Base-by-base conservation (phyloP, 2,113 vertebrate genomes). In the Physeter macrocephalus region DNA sequence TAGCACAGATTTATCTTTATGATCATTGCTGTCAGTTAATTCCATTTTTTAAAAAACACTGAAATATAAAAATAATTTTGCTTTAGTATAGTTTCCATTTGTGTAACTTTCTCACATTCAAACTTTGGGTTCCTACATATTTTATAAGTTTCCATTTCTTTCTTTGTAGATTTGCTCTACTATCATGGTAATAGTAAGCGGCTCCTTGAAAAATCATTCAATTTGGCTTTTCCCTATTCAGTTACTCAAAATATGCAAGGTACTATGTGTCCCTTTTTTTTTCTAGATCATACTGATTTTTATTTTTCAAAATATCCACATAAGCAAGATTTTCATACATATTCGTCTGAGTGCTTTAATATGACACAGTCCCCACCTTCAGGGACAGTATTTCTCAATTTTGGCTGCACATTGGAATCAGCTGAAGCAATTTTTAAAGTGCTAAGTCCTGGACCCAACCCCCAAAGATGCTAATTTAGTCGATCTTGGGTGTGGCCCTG, bases 1-100 rank as follows among this genome's bases (percentile, higher is more conserved):
- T 17, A 82, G 57, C 5, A 95, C 49, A 83, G 3, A 93, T 57
- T 67, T 83, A 12, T 67, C 74, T 91, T 66, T 52, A 88, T 67
- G 27, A 69, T 80, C 54, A 85, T 18, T 91, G 88, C 71, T 94
- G 25, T 39, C 41, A 93, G 80, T 86, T 74, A 90, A 78, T 67
- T 12, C 49, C 34, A 77, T 92, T 31, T 92, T 31, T 46, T 3
- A 3, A 84, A 94, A 75, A 77, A 83, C 21, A 81, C 4, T 77
- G 54, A 97, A 66, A 75, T 71, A 88, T 87, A 92, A 91, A 94
- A 88, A 93, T 80, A 67, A 90, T 90, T 95, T 95, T 95, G 52
- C n/a, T 82, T 93, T 92, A 57, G 31, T 66, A 27, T 29, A 77
- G 21, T 89, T 93, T 94, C 64, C 0, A 84, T n/a, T 84, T 82